Percentiles rank a stretch among this genome's conserved stretches.
Evolutionary conservation across 2,888 invertebrate genomes (phyloP).

Genomic region (Blastobasis lacticolella): DNA sequence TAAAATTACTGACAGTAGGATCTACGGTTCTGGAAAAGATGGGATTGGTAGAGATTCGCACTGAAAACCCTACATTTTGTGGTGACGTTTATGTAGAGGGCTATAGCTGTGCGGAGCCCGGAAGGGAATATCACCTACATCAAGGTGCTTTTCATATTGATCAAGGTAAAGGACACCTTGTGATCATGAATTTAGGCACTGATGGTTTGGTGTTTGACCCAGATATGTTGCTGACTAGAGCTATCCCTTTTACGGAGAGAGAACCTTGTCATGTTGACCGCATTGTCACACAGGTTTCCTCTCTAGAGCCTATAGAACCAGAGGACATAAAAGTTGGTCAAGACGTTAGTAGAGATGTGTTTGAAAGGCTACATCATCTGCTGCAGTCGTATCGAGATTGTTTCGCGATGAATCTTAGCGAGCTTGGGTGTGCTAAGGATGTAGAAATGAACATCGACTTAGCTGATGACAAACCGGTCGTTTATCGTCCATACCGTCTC

Average conservation of each 20-base stretch:
- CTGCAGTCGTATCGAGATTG: constrained; percentile 7
- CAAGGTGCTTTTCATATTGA: constrained; percentile 8
- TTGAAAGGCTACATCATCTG: constrained; percentile 4
- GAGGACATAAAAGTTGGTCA: constrained; percentile 8
- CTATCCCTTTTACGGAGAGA: constrained; percentile 4
- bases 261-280: constrained; percentile 5
- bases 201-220: constrained; percentile 2
- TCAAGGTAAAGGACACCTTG: constrained; percentile 7
- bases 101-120: constrained; percentile 8
- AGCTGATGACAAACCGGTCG: constrained; percentile 2
- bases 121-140: constrained; percentile 7
- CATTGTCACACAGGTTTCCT: constrained; percentile 1
- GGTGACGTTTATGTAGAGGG: constrained; percentile 13
- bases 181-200: constrained; percentile 1
- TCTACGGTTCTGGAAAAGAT: background rate
- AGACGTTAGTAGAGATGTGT: background rate
- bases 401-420: constrained; percentile 5
- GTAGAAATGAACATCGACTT: constrained; percentile 9
- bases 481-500: constrained; percentile 10
- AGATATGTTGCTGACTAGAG: constrained; percentile 5
- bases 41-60: background rate
- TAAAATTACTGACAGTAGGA: background rate
- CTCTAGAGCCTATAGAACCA: constrained; percentile 4
- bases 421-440: constrained; percentile 7
- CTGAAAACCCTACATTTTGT: constrained; percentile 1